Percentiles rank a stretch among this genome's conserved stretches.
Evolutionary conservation across 2,797 vertebrate species (phyloP).

Genomic region (Synaphobranchus kaupii): DNA sequence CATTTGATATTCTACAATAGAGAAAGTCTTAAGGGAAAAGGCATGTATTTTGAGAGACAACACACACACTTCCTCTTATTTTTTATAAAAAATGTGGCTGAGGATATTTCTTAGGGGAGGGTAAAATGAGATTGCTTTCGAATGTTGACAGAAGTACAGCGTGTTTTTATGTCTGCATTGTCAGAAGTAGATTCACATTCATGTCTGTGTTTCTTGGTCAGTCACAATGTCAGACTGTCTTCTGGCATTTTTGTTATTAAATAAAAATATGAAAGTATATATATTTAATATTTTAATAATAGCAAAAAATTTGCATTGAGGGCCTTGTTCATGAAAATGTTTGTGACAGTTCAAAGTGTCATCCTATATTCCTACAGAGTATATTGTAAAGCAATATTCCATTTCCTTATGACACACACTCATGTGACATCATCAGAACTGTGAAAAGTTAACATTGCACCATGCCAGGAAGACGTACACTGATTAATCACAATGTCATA

Average conservation of each 20-base stretch:
- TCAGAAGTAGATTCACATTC: neutral
- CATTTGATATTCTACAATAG: neutral
- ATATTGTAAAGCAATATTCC: neutral
- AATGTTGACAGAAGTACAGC: neutral
- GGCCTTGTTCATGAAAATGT: neutral
- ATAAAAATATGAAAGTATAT: neutral
- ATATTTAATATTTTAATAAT: too few species aligned
- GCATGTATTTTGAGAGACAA: neutral
- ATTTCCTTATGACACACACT: neutral
- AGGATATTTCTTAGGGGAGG: neutral
- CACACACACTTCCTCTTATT: neutral
- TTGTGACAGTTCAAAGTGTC: neutral
- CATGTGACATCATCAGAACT: neutral
- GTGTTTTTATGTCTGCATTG: neutral
- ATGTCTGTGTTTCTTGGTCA: neutral
- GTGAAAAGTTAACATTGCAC: neutral
- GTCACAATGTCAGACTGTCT: neutral
- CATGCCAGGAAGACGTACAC: neutral
- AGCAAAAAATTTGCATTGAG: neutral
- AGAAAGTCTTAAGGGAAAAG: neutral
- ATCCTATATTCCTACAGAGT: neutral
- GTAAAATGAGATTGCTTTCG: neutral
- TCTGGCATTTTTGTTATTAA: neutral
- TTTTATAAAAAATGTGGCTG: neutral
- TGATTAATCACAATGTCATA: neutral